Evolutionary conservation across 2,797 vertebrate genomes (phyloP), one percentile per base, ranked within the genome.

Genomic region (Scyliorhinus canicula): DNA sequence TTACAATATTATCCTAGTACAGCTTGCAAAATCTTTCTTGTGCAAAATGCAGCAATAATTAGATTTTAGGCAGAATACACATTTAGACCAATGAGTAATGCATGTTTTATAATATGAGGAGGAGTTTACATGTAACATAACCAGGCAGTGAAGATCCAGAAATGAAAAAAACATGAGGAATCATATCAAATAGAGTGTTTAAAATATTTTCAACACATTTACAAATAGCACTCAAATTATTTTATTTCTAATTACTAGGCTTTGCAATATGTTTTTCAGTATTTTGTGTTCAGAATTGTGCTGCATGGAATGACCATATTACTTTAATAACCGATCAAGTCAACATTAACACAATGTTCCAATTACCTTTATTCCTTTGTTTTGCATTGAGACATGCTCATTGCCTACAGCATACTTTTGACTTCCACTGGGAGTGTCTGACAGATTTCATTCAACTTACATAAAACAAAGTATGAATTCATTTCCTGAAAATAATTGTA

Each of bases 381-480:
- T 93, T 47, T 93, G 24, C 44, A 69, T 93, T 69, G 63, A 44
- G n/a, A 28, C 60, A n/a, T 35, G 44, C 91, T 69, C 44, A 67
- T 16, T 67, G 35, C 40, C 91, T 69, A 69, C 90, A 21, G 63
- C 35, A 60, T 90, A 8, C 14, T 60, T 90, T n/a, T n/a, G 31
- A 50, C 65, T 93, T 93, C 40, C 9, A 67, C 67, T 93, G 40
- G 63, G 65, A 67, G 26, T 93, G 60, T 93, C 60, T 93, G 91
- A 69, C 91, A 93, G 26, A 65, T 69, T 67, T 93, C 91, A 93
- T 69, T 93, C n/a, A 90, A 60, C 24, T 93, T 93, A 67, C 63
- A 67, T 93, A 67, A 93, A 93, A 28, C 91, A 93, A 63, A 93
- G 44, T 69, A 67, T 93, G 60, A 93, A 93, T 93, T 93, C 90